These are phyloP conservation scores for Lasioglossum vierecki DNA, from an alignment of 2,888 invertebrate genomes.

Conservation along the genomic window DNA sequence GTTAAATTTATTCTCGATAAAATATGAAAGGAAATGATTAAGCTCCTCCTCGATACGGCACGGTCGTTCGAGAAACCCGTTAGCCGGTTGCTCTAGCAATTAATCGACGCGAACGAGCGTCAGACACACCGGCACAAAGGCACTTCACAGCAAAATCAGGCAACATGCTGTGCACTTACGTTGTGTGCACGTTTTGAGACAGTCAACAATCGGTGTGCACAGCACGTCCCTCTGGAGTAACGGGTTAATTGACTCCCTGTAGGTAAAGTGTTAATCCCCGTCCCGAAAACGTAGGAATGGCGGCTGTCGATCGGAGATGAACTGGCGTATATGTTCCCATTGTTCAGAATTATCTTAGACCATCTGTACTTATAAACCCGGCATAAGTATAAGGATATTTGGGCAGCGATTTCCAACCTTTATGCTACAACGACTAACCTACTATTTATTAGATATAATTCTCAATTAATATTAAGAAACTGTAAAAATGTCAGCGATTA, in stretches of 20 bases:
- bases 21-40: neutral
- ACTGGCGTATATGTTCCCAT: neutral
- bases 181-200: neutral
- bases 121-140: neutral
- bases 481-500: too few relatives aligned
- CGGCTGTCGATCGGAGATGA: neutral
- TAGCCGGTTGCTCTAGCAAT: neutral
- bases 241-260: neutral
- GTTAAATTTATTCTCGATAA: neutral
- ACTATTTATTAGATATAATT: too few relatives aligned
- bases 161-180: neutral
- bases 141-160: neutral
- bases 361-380: too few relatives aligned
- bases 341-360: neutral
- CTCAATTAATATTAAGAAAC: too few relatives aligned
- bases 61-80: neutral
- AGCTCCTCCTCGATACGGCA: neutral
- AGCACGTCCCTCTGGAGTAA: neutral
- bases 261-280: slow-evolving; percentile 3
- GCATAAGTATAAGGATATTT: too few relatives aligned
- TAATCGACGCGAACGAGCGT: neutral
- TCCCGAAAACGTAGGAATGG: neutral
- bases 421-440: too few relatives aligned
- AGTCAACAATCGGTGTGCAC: neutral
- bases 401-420: too few relatives aligned